Base-by-base conservation (phyloP, 2,113 vertebrate species). In the Australoheros scitulus region DNA sequence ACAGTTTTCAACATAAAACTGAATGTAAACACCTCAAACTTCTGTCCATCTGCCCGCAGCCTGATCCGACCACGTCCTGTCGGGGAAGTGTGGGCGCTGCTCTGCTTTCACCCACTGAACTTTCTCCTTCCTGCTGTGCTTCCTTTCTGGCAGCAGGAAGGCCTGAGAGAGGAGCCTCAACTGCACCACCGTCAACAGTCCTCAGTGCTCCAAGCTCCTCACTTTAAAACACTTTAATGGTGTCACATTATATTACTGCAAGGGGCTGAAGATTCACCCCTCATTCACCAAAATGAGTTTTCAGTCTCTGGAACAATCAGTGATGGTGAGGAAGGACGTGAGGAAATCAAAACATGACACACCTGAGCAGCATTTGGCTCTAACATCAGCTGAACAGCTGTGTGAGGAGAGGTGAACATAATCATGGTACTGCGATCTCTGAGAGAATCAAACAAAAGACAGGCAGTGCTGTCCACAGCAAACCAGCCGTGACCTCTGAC, bases 81-180 rank as follows among this genome's bases (percentile, higher is more conserved):
- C n/a, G 22, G 90, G 93, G 92, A 95, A 92, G 93, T 81, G 80
- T 90, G 94, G 82, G 43, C 58, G 15, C 77, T 90, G 91, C 78
- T 88, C 89, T 81, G 50, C 64, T 75, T 65, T 83, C 74, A 88
- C 76, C 83, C 80, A 65, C 91, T 76, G 80, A 74, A 64, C 86
- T 77, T 83, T 84, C 84, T 77, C 13, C 87, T 96, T 97, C 97
- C 96, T 95, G 94, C 85, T 61, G 80, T 55, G n/a, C 80, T 90
- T 93, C 91, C 91, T 90, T 88, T 72, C 61, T 77, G 63, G 34
- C 61, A 86, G 61, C 70, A 15, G n/a, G 10, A 2, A 64, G 3
- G 72, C 17, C 22, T 61, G 60, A 78, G 3, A 79, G 34, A 55
- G 29, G 18, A 58, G 38, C 50, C 11, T 18, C 6, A 15, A 55